These are phyloP conservation scores for Brassicogethes aeneus DNA, from an alignment of 2,888 invertebrate genomes.

Conservation along the genomic window DNA sequence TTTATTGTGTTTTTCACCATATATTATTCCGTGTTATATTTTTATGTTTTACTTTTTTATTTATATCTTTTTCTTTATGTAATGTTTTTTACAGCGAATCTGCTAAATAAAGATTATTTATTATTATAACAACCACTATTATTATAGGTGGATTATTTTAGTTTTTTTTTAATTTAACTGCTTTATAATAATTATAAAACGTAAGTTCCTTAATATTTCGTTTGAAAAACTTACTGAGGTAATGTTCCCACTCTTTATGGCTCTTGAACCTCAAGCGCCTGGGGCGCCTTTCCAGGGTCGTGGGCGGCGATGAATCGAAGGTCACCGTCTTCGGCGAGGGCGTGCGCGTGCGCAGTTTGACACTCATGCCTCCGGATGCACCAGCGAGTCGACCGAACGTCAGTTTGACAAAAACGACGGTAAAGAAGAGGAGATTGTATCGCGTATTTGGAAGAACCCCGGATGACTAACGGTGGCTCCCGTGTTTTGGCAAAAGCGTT, in stretches of 20 bases:
- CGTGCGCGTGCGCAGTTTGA: conserved; percentile 53
- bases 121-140: too few relatives aligned
- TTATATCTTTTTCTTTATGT: too few relatives aligned
- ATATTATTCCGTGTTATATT: too few relatives aligned
- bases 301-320: conserved; percentile 53
- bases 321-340: conserved; percentile 57
- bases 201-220: too few relatives aligned
- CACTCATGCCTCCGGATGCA: conserved; percentile 38
- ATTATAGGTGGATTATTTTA: too few relatives aligned
- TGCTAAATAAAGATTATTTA: too few relatives aligned
- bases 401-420: background rate
- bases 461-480: conserved; percentile 34
- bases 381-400: background rate
- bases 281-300: conserved; percentile 45
- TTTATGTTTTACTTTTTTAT: too few relatives aligned
- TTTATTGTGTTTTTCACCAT: too few relatives aligned
- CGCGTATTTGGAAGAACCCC: conserved; percentile 27
- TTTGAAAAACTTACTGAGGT: conserved; percentile 51
- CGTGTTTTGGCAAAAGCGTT: conserved; percentile 32
- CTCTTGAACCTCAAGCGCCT: conserved; percentile 30
- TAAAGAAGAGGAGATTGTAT: background rate
- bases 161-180: too few relatives aligned
- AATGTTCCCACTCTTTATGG: conserved; percentile 43
- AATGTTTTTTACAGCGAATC: too few relatives aligned
- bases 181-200: too few relatives aligned